Percentiles rank a stretch among this genome's conserved stretches.
Evolutionary conservation across 2,888 invertebrate species (phyloP).

Genomic region (Craniophora ligustri): DNA sequence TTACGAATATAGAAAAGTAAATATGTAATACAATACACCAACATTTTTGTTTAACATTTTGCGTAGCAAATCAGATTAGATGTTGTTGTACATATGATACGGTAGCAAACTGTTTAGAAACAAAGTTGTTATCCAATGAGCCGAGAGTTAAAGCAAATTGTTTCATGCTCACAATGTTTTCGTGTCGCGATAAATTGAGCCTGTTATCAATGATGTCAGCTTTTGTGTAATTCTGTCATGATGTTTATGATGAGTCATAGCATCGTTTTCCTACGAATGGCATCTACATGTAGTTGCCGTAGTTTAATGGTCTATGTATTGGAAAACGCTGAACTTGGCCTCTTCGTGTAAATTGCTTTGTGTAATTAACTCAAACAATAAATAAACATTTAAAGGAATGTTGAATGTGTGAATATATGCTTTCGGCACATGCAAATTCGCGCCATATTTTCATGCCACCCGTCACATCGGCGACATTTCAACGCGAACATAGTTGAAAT

Average conservation of each 20-base stretch:
- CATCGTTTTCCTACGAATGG: slow-evolving; percentile 18
- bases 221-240: slow-evolving; percentile 46
- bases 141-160: slow-evolving; percentile 49
- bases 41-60: no score
- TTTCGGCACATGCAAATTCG: slow-evolving; percentile 30
- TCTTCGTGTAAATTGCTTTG: neutral
- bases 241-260: slow-evolving; percentile 35
- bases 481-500: slow-evolving; percentile 70
- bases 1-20: no score
- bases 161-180: slow-evolving; percentile 44
- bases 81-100: slow-evolving; percentile 30
- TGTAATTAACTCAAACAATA: no score
- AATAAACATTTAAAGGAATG: no score
- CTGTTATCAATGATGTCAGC: slow-evolving; percentile 56
- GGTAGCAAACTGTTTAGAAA: slow-evolving; percentile 46
- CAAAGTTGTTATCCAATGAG: slow-evolving; percentile 59
- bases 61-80: slow-evolving; percentile 30
- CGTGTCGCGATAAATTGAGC: slow-evolving; percentile 45
- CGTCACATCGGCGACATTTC: slow-evolving; percentile 77
- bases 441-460: slow-evolving; percentile 41
- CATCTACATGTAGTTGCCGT: slow-evolving; percentile 2
- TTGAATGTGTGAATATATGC: slow-evolving; percentile 4
- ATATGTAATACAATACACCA: no score
- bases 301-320: neutral
- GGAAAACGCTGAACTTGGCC: neutral